These are phyloP conservation scores for Zoanthus sociatus DNA, from an alignment of 92 coral and sea anemone genomes.

Conservation along the genomic window DNA sequence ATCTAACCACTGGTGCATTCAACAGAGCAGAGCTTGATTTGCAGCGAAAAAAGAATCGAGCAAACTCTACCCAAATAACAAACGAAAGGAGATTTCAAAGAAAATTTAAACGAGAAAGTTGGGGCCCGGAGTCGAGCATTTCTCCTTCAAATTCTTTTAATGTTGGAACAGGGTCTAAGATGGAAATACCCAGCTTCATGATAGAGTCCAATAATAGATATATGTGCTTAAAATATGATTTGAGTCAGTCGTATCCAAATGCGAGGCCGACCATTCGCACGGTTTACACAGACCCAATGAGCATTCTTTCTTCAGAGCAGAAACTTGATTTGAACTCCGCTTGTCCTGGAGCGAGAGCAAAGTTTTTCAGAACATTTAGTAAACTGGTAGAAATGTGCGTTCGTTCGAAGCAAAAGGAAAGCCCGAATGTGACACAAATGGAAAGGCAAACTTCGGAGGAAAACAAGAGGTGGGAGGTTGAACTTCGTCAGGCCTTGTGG, in stretches of 20 bases:
- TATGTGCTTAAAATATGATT: constrained; percentile 80
- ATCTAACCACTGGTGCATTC: constrained; percentile 25
- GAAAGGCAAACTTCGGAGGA: constrained; percentile 89
- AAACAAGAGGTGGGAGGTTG: constrained; percentile 82
- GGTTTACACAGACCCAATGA: constrained; percentile 67
- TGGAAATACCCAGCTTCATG: constrained; percentile 81
- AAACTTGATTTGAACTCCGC: constrained; percentile 43
- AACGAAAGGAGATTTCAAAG: constrained; percentile 82
- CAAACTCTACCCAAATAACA: constrained; percentile 62
- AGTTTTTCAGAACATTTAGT: constrained; percentile 87
- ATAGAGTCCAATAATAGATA: constrained; percentile 78
- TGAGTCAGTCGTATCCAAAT: constrained; percentile 58
- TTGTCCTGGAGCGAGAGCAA: constrained; percentile 80
- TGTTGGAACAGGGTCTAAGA: constrained; percentile 51
- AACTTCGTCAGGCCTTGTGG: constrained; percentile 87
- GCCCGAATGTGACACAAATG: constrained; percentile 33
- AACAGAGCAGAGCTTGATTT: constrained; percentile 67
- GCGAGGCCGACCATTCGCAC: constrained; percentile 65
- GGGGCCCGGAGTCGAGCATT: constrained; percentile 56
- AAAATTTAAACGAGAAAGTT: constrained; percentile 72
- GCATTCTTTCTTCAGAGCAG: constrained; percentile 32
- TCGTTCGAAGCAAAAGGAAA: constrained; percentile 81
- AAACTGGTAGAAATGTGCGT: constrained; percentile 87
- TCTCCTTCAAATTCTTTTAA: constrained; percentile 36
- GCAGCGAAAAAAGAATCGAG: constrained; percentile 71